Base-by-base conservation (phyloP, 2,113 vertebrate genomes). In the Eulemur macaco region DNA sequence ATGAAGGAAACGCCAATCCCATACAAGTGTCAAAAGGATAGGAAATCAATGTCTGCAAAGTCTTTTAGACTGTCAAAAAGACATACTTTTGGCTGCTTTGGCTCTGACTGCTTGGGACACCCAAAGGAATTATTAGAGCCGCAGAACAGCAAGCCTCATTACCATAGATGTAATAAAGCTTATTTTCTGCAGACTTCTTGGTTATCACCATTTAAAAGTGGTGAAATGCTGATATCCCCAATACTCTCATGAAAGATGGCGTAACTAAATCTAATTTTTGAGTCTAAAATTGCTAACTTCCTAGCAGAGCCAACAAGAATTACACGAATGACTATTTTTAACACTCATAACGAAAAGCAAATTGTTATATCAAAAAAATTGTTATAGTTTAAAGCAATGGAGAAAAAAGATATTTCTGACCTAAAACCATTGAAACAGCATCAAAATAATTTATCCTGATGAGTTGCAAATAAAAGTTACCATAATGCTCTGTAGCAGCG, bases 221-320 rank as follows among this genome's bases (percentile, higher is more conserved):
- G 74, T 98, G 97, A 97, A 98, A 98, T 73, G 34, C 84, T 91
- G 95, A 97, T 97, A 97, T 80, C 69, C 97, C 76, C 95, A 93
- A 25, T 47, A 34, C 34, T 84, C 96, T 92, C 77, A 37, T 94
- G 97, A 97, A 96, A 85, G 91, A 96, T 0, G 39, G 85, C 91
- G 83, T 76, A 86, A 74, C 89, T 81, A 85, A 87, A 96, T 97
- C 47, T 64, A 63, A 96, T 96, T 96, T 96, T 93, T 96, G 8
- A 76, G 60, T n/a, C 83, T 91, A 68, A 93, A 97, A 89, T 95
- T 76, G 90, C 94, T 96, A 97, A 91, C 92, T 97, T 97, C 78
- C 90, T 86, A 86, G 64, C 5, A 69, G 60, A 94, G 69, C 89
- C 96, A 94, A 83, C 13, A 89, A 73, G 45, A 97, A 90, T 89